Evolutionary conservation across 2,888 invertebrate species (phyloP).

Genomic region (Drosophila paramelanica): DNA sequence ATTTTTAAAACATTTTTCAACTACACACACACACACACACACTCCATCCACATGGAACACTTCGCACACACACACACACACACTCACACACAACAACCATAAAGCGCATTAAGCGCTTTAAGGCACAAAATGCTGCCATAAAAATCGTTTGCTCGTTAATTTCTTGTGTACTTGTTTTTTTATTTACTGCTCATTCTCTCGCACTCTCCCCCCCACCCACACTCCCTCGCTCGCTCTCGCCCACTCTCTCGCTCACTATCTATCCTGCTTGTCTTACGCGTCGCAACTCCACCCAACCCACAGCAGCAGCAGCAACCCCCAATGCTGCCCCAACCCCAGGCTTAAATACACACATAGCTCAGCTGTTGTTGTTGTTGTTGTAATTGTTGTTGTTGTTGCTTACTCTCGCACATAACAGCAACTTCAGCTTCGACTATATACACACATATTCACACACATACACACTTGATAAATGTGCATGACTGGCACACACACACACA

Average conservation of each 20-base stretch:
- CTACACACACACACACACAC: conserved; percentile 64
- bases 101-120: conserved; percentile 81
- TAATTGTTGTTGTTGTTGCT: conserved; percentile 29
- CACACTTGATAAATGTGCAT: conserved; percentile 75
- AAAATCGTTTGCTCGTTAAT: conserved; percentile 82
- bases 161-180: conserved; percentile 72
- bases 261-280: conserved; percentile 44
- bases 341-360: conserved; percentile 20
- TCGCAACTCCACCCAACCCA: conserved; percentile 22
- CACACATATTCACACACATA: conserved; percentile 12
- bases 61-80: conserved; percentile 19
- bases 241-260: conserved; percentile 11
- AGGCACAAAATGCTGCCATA: conserved; percentile 81
- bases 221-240: not conserved
- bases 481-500: conserved; percentile 39
- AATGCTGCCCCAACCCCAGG: conserved; percentile 39
- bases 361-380: conserved; percentile 26
- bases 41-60: conserved; percentile 22
- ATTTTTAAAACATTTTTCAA: conserved; percentile 84
- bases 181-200: conserved; percentile 60
- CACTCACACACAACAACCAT: conserved; percentile 47
- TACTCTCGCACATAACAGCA: conserved; percentile 50
- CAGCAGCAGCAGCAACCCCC: conserved; percentile 38
- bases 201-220: not conserved
- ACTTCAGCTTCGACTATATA: conserved; percentile 54